Evolutionary conservation across 2,888 invertebrate genomes (phyloP), one percentile per base, ranked within the genome.

Genomic region (Cartodere bifasciata): DNA sequence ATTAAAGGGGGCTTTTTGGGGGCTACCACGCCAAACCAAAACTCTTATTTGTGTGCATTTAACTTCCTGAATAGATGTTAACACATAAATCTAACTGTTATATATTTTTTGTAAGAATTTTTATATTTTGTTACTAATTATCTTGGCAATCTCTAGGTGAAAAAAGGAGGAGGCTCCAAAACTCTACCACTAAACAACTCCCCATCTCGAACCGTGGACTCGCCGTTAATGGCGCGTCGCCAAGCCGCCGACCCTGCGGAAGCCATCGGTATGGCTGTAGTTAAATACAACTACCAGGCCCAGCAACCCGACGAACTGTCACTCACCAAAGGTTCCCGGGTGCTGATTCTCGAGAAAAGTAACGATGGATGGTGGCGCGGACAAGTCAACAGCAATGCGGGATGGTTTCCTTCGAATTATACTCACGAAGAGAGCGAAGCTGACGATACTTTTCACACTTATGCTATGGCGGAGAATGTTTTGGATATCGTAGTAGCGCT

Each of bases 311-410:
- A 98, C 55, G 98, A 98, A 60, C 66, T 98, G 32, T 81, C 90
- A 1, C 70, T 99, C 40, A 80, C 84, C 24, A 98, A 97, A 66
- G 95, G 94, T 45, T 91, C 91, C 33, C 68, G 86, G 47, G 91
- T 98, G 45, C 72, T 86, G 38, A 97, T 98, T 43, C 66, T 97
- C 42, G 97, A 98, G 64, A 97, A 97, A 65, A 94, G 92, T 50
- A 92, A 92, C 46, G 98, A 98, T 63, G 94, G 71, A 38, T 98
- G 98, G 98, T 98, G 98, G 98, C 75, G 94, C 52, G 98, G 97
- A 29, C 87, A 87, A 63, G 72, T 71, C 47, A 71, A 72, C 25
- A 67, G 68, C 32, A 63, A 67, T 28, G 69, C 72, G 13, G 84
- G 85, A 12, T 92, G 98, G 98, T 98, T 97, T 59, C 98, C 98